These are phyloP conservation scores for Cavia aperea DNA, from an alignment of 2,113 vertebrate species.

Conservation along the genomic window DNA sequence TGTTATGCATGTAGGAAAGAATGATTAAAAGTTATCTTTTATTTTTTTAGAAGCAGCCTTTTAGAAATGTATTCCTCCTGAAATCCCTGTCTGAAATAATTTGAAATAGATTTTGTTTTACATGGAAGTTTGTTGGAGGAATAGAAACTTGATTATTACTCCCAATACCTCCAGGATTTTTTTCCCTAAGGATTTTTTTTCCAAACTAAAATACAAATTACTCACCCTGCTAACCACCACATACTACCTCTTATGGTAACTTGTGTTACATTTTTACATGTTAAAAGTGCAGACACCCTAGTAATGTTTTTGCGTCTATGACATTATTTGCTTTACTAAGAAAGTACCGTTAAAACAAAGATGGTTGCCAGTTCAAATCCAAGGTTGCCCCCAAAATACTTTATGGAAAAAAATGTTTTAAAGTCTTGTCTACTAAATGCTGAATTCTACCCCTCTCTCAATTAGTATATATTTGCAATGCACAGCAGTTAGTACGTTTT, in stretches of 20 bases:
- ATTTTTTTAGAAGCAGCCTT: not conserved
- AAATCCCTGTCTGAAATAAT: not conserved
- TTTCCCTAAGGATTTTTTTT: slow-evolving; percentile 2
- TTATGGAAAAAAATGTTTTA: not conserved
- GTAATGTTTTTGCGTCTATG: slow-evolving; percentile 4
- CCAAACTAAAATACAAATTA: not conserved
- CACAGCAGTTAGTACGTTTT: not conserved
- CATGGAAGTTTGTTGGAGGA: slow-evolving; percentile 23
- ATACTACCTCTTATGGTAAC: not conserved
- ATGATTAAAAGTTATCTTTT: not conserved
- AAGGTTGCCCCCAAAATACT: not conserved
- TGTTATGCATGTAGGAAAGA: not conserved
- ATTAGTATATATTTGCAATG: not conserved
- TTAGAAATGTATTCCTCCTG: not conserved
- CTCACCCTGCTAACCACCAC: not conserved
- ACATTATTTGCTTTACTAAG: slow-evolving; percentile 26
- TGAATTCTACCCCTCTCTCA: not conserved
- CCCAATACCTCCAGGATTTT: not conserved
- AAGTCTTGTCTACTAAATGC: not conserved
- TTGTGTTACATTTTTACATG: not conserved
- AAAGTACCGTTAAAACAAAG: not conserved
- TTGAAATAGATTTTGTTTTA: slow-evolving; percentile 37
- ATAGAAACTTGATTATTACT: slow-evolving; percentile 1
- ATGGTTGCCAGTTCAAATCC: not conserved
- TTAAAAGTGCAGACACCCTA: not conserved